A percentile compares a stretch with the other conserved stretches of the same genome.
Conservation (phyloP, 2,113 vertebrate species). For the Percina caprodes region DNA sequence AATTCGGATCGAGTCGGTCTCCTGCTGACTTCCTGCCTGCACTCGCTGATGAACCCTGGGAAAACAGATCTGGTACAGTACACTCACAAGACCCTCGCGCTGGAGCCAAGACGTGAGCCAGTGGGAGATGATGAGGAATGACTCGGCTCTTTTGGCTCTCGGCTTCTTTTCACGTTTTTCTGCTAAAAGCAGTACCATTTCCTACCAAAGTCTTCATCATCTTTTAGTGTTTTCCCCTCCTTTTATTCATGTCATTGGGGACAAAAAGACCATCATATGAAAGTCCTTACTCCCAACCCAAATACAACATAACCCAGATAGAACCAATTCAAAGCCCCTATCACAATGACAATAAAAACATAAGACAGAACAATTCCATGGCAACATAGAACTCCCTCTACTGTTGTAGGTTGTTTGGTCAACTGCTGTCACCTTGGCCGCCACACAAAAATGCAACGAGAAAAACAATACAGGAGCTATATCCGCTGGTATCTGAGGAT, state of each 20-base stretch:
- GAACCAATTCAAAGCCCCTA: background rate
- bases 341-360: background rate
- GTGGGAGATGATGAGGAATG: constrained; percentile 9
- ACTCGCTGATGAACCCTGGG: constrained; percentile 45
- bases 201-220: background rate
- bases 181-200: constrained; percentile 5
- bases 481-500: background rate
- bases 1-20: constrained; percentile 57
- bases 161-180: background rate
- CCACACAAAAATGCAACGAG: background rate
- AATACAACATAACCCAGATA: background rate
- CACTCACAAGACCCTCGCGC: constrained; percentile 38
- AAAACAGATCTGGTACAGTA: constrained; percentile 45
- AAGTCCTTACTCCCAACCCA: background rate
- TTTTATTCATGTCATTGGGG: constrained; percentile 5
- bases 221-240: background rate
- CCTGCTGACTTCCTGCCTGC: constrained; percentile 70
- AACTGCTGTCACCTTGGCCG: background rate
- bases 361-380: background rate
- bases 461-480: background rate
- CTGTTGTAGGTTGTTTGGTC: background rate
- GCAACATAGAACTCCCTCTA: background rate
- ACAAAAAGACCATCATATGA: background rate
- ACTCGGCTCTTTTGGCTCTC: constrained; percentile 1
- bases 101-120: constrained; percentile 19